These are phyloP conservation scores for Conchocele bisecta DNA, from an alignment of 2,888 invertebrate species.

Conservation along the genomic window DNA sequence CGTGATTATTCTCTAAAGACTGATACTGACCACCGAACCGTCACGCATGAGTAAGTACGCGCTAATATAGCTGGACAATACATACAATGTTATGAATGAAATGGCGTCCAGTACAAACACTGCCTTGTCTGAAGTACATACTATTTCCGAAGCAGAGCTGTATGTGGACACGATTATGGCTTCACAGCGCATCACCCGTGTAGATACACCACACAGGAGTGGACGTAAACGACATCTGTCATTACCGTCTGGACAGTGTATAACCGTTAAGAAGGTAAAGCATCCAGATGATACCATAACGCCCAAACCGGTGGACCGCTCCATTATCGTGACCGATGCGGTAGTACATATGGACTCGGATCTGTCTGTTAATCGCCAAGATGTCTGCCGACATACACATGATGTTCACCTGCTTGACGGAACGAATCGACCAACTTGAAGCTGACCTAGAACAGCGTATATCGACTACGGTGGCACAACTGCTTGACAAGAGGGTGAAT, in stretches of 20 bases:
- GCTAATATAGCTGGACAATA: too few species aligned
- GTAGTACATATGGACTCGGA: not conserved
- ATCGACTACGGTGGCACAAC: not conserved
- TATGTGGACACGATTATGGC: not conserved
- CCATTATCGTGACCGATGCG: not conserved
- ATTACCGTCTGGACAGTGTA: not conserved
- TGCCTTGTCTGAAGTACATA: too few species aligned
- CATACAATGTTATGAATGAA: too few species aligned
- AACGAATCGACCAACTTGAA: slow-evolving; percentile 1
- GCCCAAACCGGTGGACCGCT: not conserved
- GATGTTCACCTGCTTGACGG: not conserved
- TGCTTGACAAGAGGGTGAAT: not conserved
- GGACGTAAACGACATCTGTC: not conserved
- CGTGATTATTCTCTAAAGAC: too few species aligned
- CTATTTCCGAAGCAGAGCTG: not conserved
- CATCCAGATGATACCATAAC: not conserved
- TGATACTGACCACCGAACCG: too few species aligned
- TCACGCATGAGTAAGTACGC: too few species aligned
- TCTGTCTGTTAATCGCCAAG: not conserved
- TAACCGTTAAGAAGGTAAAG: not conserved
- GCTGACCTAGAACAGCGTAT: not conserved
- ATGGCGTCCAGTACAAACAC: too few species aligned
- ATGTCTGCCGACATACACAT: not conserved
- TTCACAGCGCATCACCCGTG: not conserved
- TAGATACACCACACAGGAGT: not conserved